Base-by-base conservation (phyloP, 1,140 invertebrate genomes). In the Vanessa atalanta region DNA sequence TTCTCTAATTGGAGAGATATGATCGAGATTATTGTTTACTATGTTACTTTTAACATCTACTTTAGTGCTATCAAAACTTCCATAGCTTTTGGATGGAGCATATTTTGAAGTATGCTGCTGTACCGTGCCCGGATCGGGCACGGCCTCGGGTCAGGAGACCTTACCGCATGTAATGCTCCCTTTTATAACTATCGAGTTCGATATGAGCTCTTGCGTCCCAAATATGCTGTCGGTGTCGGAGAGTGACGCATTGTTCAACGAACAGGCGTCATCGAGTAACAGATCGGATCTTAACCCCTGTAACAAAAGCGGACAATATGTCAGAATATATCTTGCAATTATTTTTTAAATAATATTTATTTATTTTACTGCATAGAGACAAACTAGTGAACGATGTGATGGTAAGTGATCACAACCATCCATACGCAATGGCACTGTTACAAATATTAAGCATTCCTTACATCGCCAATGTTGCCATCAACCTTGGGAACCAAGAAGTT, bases 101-200 rank as follows among this genome's bases (percentile, higher is more conserved):
- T 81, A 63, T 50, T 67, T 20, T 72, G 67, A 71, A 74, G 76
- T 61, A 73, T 75, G 70, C 67, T 26, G 77, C 63, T 26, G 77
- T 66, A 77, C 78, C 87, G 89, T 90, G 90, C 88, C 89, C 78
- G 55, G 9, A 1, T 70, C 0, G 77, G 89, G 87, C 89, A 90
- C 88, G 88, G 88, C 88, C 86, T 87, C 88, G 57, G 85, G 90
- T 92, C 90, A 92, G 80, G 90, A 92, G 53, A 79, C 66, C 63
- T 87, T 88, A 9, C 74, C 80, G 55, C 78, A 75, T 20, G 55
- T 78, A 11, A 86, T 79, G 66, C 53, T 87, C 48, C 84, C 85
- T 80, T 88, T 89, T 91, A 88, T 92, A 50, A 89, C 77, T 72
- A 83, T 82, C 51, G 85, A 69, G 72, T 79, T 88, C 12, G 86